Conservation (phyloP, 2,113 vertebrate species). For the Pseudorectes ferrugineus region DNA sequence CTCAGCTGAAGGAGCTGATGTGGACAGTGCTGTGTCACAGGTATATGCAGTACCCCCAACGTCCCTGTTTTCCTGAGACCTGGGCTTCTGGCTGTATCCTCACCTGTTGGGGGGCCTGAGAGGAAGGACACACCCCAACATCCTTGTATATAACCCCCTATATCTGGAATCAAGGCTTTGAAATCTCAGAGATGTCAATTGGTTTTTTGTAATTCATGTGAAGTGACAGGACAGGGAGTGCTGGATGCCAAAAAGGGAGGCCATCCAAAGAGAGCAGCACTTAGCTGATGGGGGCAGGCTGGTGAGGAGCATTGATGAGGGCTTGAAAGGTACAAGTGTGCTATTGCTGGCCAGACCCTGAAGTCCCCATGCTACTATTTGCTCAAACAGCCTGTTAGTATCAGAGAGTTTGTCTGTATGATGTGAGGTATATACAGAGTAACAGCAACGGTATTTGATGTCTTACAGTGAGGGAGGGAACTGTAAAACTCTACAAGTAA, state of each 20-base stretch:
- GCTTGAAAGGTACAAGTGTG: background rate
- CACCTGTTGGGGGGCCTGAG: background rate
- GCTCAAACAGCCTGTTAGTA: background rate
- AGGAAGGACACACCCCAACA: background rate
- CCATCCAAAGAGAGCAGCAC: background rate
- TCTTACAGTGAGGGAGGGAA: background rate
- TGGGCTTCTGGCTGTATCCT: background rate
- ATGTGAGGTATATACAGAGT: background rate
- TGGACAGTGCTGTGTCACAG: background rate
- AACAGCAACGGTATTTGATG: background rate
- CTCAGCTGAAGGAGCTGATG: background rate
- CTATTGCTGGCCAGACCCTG: background rate
- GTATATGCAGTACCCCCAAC: fast-evolving
- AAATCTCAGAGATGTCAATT: background rate
- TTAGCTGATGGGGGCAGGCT: background rate
- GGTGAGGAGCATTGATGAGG: fast-evolving
- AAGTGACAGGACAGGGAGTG: background rate
- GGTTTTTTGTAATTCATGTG: background rate
- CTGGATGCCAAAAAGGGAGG: background rate
- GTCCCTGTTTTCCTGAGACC: background rate
- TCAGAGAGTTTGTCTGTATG: background rate
- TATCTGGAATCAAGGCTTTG: background rate
- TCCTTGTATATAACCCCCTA: background rate
- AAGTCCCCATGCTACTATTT: fast-evolving
- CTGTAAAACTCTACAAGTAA: background rate